phyloP scores from a whole-genome alignment of 2,888 invertebrate genomes.

The Drosophila anomelani region DNA sequence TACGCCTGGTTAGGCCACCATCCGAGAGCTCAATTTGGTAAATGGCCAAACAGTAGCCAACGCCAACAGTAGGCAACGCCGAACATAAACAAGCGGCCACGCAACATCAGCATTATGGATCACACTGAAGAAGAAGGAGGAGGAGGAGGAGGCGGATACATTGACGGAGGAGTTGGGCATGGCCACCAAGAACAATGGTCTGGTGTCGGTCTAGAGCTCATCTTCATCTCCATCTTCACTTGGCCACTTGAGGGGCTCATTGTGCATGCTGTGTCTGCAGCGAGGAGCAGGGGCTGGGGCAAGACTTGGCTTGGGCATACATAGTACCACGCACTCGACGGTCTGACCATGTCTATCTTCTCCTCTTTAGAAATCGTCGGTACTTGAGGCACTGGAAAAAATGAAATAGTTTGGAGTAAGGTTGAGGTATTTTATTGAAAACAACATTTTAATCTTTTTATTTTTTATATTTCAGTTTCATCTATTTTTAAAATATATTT shows the following conservation, averaged over 20 bases:
- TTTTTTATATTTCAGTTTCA: background rate
- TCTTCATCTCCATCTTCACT: constrained; percentile 58
- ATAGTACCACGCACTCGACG: constrained; percentile 69
- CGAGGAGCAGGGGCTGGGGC: background rate
- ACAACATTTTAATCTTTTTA: too few species aligned
- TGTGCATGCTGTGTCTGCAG: constrained; percentile 64
- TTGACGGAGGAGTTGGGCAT: constrained; percentile 21
- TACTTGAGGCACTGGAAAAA: constrained; percentile 12
- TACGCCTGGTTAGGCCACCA: constrained; percentile 62
- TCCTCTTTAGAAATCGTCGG: constrained; percentile 10
- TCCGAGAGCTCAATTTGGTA: constrained; percentile 66
- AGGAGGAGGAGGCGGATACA: constrained; percentile 35
- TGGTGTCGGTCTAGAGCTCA: constrained; percentile 38
- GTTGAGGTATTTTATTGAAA: background rate
- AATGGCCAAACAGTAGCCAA: constrained; percentile 72
- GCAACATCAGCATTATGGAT: constrained; percentile 63
- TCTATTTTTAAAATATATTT: background rate
- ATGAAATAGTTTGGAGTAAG: background rate
- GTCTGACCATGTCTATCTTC: constrained; percentile 50
- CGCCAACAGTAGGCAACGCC: constrained; percentile 11
- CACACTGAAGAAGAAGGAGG: constrained; percentile 31
- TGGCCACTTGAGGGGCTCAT: constrained; percentile 60
- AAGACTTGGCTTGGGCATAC: constrained; percentile 36
- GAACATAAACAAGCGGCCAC: constrained; percentile 72
- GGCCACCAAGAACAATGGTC: constrained; percentile 62